Conservation (phyloP, 2,797 vertebrate species). For the Eulemur rubriventer region DNA sequence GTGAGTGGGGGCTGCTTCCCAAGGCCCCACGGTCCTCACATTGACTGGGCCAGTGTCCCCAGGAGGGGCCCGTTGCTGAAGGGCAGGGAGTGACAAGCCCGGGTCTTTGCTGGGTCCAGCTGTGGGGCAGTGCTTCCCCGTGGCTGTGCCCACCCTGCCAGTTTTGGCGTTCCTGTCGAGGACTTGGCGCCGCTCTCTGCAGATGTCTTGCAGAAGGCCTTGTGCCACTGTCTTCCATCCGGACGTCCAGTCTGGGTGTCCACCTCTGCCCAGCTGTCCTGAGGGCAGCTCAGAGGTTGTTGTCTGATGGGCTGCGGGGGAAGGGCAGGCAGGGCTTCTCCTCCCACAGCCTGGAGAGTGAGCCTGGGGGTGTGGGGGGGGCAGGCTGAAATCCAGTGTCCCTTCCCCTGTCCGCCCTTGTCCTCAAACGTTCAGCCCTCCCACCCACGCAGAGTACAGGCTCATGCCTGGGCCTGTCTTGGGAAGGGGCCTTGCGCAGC, state of each 20-base stretch:
- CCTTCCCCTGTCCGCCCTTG: neutral
- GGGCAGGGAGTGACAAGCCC: neutral
- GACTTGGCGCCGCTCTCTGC: neutral
- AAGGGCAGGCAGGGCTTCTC: neutral
- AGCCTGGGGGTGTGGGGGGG: neutral
- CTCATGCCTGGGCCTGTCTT: neutral
- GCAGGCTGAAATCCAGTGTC: neutral
- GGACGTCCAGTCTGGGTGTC: neutral
- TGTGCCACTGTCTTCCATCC: neutral
- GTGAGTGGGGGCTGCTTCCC: slow-evolving; percentile 14
- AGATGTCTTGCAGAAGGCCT: no score
- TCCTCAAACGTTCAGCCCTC: neutral
- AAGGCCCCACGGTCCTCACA: neutral
- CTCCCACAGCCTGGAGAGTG: neutral
- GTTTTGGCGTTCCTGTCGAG: fast-evolving
- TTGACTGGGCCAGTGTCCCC: neutral
- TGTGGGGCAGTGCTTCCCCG: fast-evolving
- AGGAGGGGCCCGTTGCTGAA: neutral
- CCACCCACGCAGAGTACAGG: neutral
- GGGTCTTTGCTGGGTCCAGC: neutral
- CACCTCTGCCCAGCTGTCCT: neutral
- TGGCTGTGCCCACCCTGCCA: neutral
- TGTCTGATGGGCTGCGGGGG: neutral
- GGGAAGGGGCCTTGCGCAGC: neutral
- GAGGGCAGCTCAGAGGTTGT: neutral